phyloP scores from a whole-genome alignment of 2,888 invertebrate genomes.

The Pemphredon lugubris region DNA sequence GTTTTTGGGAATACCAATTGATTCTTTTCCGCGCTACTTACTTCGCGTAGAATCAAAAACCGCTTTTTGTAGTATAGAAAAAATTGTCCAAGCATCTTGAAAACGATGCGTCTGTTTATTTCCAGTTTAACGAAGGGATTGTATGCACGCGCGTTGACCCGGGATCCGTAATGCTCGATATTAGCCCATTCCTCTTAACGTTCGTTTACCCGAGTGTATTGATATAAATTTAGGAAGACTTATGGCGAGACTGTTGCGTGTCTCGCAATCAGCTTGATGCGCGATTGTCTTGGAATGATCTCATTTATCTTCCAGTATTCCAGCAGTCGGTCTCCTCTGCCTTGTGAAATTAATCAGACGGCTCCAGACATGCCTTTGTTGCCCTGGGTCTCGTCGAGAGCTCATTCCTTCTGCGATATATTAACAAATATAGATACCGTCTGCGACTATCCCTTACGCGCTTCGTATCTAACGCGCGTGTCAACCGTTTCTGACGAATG shows the following conservation, averaged over 20 bases:
- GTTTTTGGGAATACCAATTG: no score
- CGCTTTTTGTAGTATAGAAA: no score
- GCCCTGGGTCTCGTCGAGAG: conserved; percentile 30
- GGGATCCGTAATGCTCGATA: conserved; percentile 25
- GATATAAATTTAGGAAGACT: conserved; percentile 50
- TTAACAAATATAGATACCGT: conserved; percentile 56
- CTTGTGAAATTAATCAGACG: conserved; percentile 63
- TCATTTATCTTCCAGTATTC: conserved; percentile 61
- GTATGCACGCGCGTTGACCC: conserved; percentile 22
- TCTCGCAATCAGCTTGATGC: conserved; percentile 56
- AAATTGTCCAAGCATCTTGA: no score
- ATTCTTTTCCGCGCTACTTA: no score
- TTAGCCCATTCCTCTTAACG: conserved; percentile 4
- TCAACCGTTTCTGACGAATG: neutral
- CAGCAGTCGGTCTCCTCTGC: conserved; percentile 42
- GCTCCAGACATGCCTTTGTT: conserved; percentile 59
- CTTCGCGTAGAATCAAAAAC: no score
- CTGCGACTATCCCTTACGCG: conserved; percentile 24
- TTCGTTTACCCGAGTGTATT: conserved; percentile 35
- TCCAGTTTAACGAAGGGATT: no score
- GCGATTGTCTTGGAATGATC: conserved; percentile 61
- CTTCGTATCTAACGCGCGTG: neutral
- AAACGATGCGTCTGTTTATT: neutral
- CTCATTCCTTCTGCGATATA: conserved; percentile 33
- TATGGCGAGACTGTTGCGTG: conserved; percentile 39